Evolutionary conservation across 1,140 invertebrate species (phyloP).

Genomic region (Charaxes varanes): DNA sequence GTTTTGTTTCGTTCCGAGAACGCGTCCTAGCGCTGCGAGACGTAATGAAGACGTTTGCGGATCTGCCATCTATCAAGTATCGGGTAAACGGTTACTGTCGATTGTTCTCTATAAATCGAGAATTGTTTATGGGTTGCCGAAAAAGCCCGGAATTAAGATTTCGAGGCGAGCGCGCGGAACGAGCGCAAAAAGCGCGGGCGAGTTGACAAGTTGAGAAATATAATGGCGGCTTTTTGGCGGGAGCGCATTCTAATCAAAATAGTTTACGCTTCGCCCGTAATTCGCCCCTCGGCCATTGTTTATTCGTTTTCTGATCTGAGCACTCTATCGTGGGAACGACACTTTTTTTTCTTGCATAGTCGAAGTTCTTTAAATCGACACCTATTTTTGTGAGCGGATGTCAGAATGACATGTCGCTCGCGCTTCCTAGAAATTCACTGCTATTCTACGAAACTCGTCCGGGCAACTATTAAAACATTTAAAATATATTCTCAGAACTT

Average conservation of each 20-base stretch:
- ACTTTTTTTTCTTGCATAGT: constrained; percentile 11
- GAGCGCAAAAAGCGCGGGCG: constrained; percentile 49
- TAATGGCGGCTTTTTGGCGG: constrained; percentile 45
- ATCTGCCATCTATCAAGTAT: constrained; percentile 26
- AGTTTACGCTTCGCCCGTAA: constrained; percentile 57
- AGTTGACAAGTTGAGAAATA: constrained; percentile 58
- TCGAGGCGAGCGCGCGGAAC: constrained; percentile 52
- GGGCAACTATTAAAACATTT: no score
- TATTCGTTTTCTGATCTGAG: constrained; percentile 24
- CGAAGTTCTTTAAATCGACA: constrained; percentile 29
- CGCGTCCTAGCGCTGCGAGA: constrained; percentile 13
- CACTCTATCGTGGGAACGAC: constrained; percentile 47
- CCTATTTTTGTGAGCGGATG: constrained; percentile 24
- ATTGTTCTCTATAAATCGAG: constrained; percentile 49
- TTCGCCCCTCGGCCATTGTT: constrained; percentile 27
- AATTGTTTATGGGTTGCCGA: constrained; percentile 34
- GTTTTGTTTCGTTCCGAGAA: constrained; percentile 26
- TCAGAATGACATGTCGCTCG: constrained; percentile 8
- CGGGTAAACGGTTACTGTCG: constrained; percentile 40
- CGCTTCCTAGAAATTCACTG: constrained; percentile 7
- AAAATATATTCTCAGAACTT: no score
- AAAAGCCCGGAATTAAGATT: constrained; percentile 66
- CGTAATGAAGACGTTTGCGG: constrained; percentile 52
- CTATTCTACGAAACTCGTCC: no score
- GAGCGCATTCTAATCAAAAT: constrained; percentile 71